Conservation (phyloP, 2,113 vertebrate genomes). For the Chlamydotis undulata region DNA sequence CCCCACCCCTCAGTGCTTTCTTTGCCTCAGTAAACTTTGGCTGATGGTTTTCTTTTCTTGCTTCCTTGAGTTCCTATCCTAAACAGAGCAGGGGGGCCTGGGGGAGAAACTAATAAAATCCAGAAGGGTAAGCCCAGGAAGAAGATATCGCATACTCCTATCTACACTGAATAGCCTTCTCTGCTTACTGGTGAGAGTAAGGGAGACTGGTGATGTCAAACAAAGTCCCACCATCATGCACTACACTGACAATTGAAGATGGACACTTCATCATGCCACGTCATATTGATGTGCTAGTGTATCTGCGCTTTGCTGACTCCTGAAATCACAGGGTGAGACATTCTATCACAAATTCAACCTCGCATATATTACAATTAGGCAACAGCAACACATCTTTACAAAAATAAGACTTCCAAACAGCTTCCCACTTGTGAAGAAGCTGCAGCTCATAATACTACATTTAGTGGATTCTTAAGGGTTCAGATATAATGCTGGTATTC, state of each 20-base stretch:
- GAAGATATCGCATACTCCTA: background rate
- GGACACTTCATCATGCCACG: background rate
- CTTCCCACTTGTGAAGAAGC: background rate
- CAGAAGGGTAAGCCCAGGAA: background rate
- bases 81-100: background rate
- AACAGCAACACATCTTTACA: background rate
- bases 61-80: background rate
- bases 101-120: fast-evolving
- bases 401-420: background rate
- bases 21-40: background rate
- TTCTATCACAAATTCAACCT: background rate
- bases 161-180: background rate
- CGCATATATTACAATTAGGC: background rate
- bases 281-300: background rate
- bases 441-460: background rate
- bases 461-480: background rate
- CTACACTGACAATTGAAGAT: background rate
- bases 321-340: background rate
- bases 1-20: background rate
- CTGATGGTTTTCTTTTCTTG: background rate
- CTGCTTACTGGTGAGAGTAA: background rate
- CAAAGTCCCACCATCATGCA: background rate
- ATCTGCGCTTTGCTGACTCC: background rate
- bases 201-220: background rate
- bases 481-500: background rate